Conservation (phyloP, 2,113 vertebrate genomes). For the Pterocles burchelli region DNA sequence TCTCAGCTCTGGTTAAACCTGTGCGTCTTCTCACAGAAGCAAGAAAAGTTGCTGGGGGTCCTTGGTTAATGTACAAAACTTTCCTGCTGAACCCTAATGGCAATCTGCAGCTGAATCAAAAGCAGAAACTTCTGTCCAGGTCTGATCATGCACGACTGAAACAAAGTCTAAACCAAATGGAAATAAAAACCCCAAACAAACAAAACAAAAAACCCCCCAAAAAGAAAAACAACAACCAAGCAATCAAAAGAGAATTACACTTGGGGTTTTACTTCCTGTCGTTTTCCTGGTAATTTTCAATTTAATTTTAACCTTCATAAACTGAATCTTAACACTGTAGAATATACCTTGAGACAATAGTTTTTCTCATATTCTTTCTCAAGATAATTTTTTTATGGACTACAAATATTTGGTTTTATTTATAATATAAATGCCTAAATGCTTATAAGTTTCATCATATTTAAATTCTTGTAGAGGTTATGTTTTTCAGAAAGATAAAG, state of each 20-base stretch:
- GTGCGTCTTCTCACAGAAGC: background rate
- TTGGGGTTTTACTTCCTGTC: background rate
- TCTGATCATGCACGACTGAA: background rate
- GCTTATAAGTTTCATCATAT: background rate
- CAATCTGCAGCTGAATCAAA: background rate
- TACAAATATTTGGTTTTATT: background rate
- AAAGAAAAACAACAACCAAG: rapidly evolving
- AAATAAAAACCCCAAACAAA: no score
- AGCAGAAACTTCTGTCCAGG: background rate
- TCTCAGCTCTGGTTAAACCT: background rate
- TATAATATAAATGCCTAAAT: background rate
- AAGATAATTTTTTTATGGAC: background rate
- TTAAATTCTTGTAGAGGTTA: background rate
- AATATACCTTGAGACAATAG: background rate
- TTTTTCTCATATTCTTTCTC: background rate
- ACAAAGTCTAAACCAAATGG: background rate
- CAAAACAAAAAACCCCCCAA: background rate
- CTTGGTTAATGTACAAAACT: rapidly evolving
- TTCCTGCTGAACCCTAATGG: background rate
- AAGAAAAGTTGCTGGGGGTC: rapidly evolving
- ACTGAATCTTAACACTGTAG: background rate
- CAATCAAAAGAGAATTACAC: background rate
- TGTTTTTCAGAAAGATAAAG: background rate
- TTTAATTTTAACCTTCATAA: background rate
- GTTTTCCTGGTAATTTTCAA: background rate